These are phyloP conservation scores for Hartigia nigra DNA, from an alignment of 2,888 invertebrate species.

Conservation along the genomic window DNA sequence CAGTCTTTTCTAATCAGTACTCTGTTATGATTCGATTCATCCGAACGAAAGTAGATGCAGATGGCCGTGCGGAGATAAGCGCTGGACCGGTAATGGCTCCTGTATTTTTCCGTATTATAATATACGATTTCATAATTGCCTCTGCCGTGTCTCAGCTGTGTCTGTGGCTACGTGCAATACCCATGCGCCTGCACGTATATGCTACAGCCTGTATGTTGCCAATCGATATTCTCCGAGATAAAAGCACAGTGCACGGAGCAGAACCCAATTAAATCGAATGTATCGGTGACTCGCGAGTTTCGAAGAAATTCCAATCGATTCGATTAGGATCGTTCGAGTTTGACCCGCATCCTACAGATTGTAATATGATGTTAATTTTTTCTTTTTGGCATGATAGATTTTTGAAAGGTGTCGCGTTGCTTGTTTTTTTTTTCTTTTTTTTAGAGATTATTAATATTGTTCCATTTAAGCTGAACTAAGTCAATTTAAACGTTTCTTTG, in stretches of 20 bases:
- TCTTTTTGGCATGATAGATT: not conserved
- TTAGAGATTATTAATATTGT: not conserved
- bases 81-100: not conserved
- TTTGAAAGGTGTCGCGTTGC: not conserved
- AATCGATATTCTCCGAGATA: not conserved
- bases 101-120: not conserved
- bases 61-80: not conserved
- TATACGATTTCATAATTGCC: not conserved
- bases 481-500: not conserved
- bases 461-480: not conserved
- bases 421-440: not conserved
- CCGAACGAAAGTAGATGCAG: not conserved
- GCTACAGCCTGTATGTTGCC: not conserved
- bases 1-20: not conserved
- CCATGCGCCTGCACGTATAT: not conserved
- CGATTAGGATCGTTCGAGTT: not conserved
- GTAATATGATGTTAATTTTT: not conserved
- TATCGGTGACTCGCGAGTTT: constrained; percentile 40
- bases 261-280: constrained; percentile 44
- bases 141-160: not conserved
- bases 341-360: not conserved
- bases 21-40: not conserved
- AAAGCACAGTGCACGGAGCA: constrained; percentile 16
- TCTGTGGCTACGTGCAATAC: not conserved
- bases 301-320: not conserved